phyloP scores from a whole-genome alignment of 2,888 invertebrate species.

The Protonemura montana region DNA sequence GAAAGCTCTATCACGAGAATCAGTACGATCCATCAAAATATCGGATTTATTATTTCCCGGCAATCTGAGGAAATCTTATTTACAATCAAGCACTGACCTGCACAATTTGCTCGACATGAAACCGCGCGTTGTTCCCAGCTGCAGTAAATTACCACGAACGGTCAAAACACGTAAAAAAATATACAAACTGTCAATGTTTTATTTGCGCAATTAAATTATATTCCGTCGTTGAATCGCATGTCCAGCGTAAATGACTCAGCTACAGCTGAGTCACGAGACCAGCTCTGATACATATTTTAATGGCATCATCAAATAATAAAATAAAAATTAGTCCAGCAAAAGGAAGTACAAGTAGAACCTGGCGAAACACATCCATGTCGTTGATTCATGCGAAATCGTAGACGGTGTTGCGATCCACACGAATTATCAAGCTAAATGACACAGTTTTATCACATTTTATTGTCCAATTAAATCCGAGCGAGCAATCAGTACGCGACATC shows the following conservation, averaged over 20 bases:
- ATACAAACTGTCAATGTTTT: constrained; percentile 12
- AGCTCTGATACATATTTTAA: neutral
- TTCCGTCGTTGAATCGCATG: neutral
- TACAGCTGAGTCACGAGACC: neutral
- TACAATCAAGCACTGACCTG: neutral
- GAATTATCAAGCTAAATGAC: neutral
- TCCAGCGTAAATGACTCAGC: neutral
- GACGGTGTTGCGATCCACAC: neutral
- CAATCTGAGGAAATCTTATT: neutral
- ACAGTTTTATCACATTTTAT: neutral
- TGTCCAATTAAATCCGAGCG: neutral
- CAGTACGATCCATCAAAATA: neutral
- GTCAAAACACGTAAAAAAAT: constrained; percentile 1
- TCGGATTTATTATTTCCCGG: neutral
- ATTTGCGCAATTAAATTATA: neutral
- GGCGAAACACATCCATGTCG: neutral
- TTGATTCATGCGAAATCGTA: neutral
- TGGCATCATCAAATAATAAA: constrained; percentile 7
- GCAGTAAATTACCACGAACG: neutral
- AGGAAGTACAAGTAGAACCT: neutral
- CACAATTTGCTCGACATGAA: neutral
- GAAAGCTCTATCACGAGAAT: neutral
- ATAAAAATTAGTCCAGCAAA: neutral
- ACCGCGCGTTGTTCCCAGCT: neutral
- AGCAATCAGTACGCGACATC: neutral